Conservation (phyloP, 2,113 vertebrate species). For the Centropus bengalensis region DNA sequence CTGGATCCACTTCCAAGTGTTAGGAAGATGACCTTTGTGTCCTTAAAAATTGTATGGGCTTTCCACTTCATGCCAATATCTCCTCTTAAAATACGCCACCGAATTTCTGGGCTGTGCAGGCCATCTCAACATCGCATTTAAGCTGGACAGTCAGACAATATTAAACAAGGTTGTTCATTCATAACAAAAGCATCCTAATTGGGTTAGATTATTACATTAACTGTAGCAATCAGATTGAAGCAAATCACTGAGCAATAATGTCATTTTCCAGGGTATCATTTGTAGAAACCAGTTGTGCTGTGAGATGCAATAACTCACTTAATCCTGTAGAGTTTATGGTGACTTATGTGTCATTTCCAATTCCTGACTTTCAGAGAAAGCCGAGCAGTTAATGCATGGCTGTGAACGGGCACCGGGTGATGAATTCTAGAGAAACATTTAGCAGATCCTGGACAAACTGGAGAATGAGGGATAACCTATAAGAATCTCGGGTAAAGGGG, state of each 20-base stretch:
- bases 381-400: not conserved
- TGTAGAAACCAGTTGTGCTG: slow-evolving; percentile 61
- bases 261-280: slow-evolving; percentile 66
- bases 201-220: slow-evolving; percentile 72
- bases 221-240: slow-evolving; percentile 70
- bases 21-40: not conserved
- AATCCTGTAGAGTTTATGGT: slow-evolving; percentile 65
- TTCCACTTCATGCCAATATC: not conserved
- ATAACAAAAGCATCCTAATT: slow-evolving; percentile 70
- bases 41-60: not conserved
- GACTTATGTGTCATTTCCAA: slow-evolving; percentile 52
- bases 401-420: slow-evolving; percentile 6
- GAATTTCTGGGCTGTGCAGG: not conserved
- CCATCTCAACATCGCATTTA: not conserved
- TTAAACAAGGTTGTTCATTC: slow-evolving; percentile 67
- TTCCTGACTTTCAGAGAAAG: slow-evolving; percentile 37
- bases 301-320: slow-evolving; percentile 57
- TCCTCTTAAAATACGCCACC: not conserved
- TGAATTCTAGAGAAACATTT: slow-evolving; percentile 5
- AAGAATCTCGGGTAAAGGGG: not conserved
- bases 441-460: not conserved
- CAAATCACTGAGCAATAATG: slow-evolving; percentile 64
- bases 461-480: not conserved
- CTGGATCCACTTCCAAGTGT: not conserved
- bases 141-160: slow-evolving; percentile 48